Evolutionary conservation across 53 echinoderm and acorn worm genomes (phyloP).

Genomic region (Hippasteria phrygiana): DNA sequence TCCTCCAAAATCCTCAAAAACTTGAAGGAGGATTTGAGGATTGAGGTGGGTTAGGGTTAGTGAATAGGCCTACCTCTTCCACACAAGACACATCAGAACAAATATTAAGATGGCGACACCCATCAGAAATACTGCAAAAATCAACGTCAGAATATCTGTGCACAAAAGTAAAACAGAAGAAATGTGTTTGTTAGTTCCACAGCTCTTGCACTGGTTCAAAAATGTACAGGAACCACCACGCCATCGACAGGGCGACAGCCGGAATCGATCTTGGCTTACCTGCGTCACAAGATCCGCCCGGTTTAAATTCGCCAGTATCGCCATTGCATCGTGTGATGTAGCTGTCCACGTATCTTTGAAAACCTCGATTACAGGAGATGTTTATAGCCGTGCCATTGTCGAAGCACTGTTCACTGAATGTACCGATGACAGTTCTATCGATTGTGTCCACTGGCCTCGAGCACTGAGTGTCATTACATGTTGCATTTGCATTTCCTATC

Average conservation of each 20-base stretch:
- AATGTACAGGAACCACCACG: no score
- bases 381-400: background rate
- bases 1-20: no score
- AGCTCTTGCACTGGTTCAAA: no score
- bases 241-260: no score
- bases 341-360: background rate
- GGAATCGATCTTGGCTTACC: background rate
- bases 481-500: background rate
- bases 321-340: background rate
- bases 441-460: background rate
- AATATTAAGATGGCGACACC: background rate
- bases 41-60: no score
- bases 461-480: background rate
- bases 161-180: background rate
- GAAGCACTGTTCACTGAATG: background rate
- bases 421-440: no score
- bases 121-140: conserved; percentile 8
- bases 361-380: conserved; percentile 2
- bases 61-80: conserved; percentile 5
- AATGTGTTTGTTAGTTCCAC: no score
- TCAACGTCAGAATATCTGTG: background rate
- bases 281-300: background rate
- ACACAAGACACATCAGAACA: background rate
- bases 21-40: background rate
- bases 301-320: background rate